Percentiles rank a stretch among this genome's conserved stretches.
phyloP scores from a whole-genome alignment of 1,140 invertebrate genomes.

The Helicoverpa zea region DNA sequence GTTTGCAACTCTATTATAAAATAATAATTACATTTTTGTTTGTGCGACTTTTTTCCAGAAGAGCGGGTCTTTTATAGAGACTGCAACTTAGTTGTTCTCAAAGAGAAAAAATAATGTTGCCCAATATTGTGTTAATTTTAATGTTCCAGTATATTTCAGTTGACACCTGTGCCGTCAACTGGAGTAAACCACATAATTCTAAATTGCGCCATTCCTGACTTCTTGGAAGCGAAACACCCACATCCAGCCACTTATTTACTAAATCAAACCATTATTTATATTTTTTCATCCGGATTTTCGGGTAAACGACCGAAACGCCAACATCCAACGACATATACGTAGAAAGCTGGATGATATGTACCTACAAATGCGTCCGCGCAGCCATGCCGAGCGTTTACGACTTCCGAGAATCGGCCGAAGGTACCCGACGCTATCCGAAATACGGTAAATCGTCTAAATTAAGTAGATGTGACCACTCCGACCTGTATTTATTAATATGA shows the following conservation, averaged over 20 bases:
- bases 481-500: conserved; percentile 46
- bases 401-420: conserved; percentile 72
- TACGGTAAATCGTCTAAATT: conserved; percentile 82
- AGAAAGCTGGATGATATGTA: conserved; percentile 73
- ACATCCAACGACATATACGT: conserved; percentile 56
- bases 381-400: conserved; percentile 70
- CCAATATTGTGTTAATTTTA: too few species aligned
- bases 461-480: conserved; percentile 54
- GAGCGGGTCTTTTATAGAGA: too few species aligned
- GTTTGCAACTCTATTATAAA: too few species aligned
- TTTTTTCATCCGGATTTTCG: conserved; percentile 43
- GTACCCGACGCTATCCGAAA: conserved; percentile 66
- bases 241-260: conserved; percentile 13
- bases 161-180: background rate
- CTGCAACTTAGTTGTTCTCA: too few species aligned
- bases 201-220: conserved; percentile 26
- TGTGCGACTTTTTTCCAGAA: too few species aligned
- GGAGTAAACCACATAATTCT: background rate
- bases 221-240: conserved; percentile 24
- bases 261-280: conserved; percentile 47
- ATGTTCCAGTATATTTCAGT: background rate
- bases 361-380: conserved; percentile 63
- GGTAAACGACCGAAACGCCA: conserved; percentile 46
- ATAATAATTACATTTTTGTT: too few species aligned
- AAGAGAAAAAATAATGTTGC: too few species aligned